These are phyloP conservation scores for Pristionchus arcanus DNA, from an alignment of 2,888 invertebrate species.

Conservation along the genomic window DNA sequence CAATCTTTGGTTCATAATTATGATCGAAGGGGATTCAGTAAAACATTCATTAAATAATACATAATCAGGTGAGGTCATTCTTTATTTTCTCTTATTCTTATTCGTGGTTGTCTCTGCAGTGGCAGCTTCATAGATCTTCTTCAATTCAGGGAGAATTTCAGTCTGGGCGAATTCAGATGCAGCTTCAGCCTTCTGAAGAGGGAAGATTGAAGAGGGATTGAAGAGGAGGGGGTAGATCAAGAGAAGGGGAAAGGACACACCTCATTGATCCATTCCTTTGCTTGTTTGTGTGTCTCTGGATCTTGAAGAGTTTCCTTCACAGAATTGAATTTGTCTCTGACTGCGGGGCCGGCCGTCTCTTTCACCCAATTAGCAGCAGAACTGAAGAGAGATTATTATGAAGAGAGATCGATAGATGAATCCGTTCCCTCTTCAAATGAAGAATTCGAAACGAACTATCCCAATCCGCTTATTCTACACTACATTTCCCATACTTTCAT, in stretches of 20 bases:
- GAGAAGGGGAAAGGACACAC: slow-evolving; percentile 43
- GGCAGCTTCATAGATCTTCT: slow-evolving; percentile 75
- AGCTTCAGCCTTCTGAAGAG: slow-evolving; percentile 69
- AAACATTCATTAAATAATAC: slow-evolving; percentile 26
- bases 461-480: slow-evolving; percentile 14
- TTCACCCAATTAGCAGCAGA: slow-evolving; percentile 68
- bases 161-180: slow-evolving; percentile 73
- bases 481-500: neutral
- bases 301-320: slow-evolving; percentile 69
- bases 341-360: slow-evolving; percentile 67
- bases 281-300: slow-evolving; percentile 68
- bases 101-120: slow-evolving; percentile 61
- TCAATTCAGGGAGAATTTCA: slow-evolving; percentile 75
- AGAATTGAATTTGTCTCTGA: slow-evolving; percentile 67
- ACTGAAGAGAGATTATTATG: slow-evolving; percentile 44
- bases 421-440: neutral
- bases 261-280: slow-evolving; percentile 67
- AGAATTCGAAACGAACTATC: neutral
- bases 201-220: neutral
- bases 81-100: neutral
- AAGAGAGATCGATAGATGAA: slow-evolving; percentile 18
- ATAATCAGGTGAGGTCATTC: neutral
- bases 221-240: neutral
- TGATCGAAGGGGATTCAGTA: neutral
- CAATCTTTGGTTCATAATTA: slow-evolving; percentile 14